Base-by-base conservation (phyloP, 1,140 invertebrate species). In the Druon quercuslanigerum region DNA sequence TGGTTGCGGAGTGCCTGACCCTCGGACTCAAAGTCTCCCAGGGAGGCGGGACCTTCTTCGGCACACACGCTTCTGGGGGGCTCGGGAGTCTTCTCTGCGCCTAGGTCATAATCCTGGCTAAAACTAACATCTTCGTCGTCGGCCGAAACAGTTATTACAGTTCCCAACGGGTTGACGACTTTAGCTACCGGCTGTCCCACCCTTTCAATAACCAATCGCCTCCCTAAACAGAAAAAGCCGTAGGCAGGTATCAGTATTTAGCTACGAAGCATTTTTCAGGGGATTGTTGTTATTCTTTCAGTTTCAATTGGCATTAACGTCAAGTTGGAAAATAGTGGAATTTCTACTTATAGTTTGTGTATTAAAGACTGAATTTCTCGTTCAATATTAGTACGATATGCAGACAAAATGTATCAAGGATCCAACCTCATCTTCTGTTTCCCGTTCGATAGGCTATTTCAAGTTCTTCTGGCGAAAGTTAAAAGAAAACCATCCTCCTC, bases 211-310 rank as follows among this genome's bases (percentile, higher is more conserved):
- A 91, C 90, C 90, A 90, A 89, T 90, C 92, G 89, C 92, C 92
- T 94, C 94, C 94, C 94, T 93, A 92, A 94, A 93, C 93, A 94
- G 94, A 94, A 93, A 93, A 93, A 95, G 94, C 94, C 94, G 94
- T 94, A 93, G 94, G 94, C 94, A 95, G 94, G 94, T 93, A 92
- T 92, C 90, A 91, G 87, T 84, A 82, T 79, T 75, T 80, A 76
- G 80, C 80, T 80, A 81, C 73, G 60, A 40, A 20, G 80, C 73
- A 76, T 50, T 74, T 79, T 71, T 75, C 25, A 57, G 16, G 74
- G 13, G 5, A 17, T n/a, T 56, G 19, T 2, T 25, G 20, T 54
- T 33, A 16, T 70, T 19, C 14, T 51, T 70, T 75, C 20, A 1
- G 13, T 70, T 60, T 46, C 7, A 60, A 70, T n/a, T 46, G 17